Base-by-base conservation (phyloP, 2,797 vertebrate species). In the Pangasius sanitwongsei region DNA sequence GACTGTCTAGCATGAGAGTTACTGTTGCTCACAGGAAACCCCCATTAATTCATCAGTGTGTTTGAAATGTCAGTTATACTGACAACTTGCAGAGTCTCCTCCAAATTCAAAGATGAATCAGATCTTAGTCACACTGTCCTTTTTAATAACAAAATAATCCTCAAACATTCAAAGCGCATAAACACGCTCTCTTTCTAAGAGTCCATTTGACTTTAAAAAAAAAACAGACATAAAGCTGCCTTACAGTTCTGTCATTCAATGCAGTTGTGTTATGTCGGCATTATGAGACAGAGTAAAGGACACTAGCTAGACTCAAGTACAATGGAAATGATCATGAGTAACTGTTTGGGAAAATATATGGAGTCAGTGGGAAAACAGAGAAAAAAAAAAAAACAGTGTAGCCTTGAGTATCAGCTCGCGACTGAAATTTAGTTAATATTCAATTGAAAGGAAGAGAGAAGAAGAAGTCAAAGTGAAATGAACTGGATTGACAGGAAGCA, bases 1-100 rank as follows among this genome's bases (percentile, higher is more conserved):
- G 41, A 83, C 41, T 31, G 41, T 44, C 81, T 18, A 63, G 23
- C 78, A 59, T 25, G 55, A 41, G 13, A 77, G 53, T 23, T 55
- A 20, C 59, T 83, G 37, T 28, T 83, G 61, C 41, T 83, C 65
- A n/a, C 25, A 83, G 82, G 82, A 83, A 65, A 65, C 41, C 82
- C 37, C 61, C 61, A 48, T 50, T 63, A 67, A 67, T 48, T 67
- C 82, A 50, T n/a, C 5, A 0, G 41, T 18, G 37, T 48, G 82
- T 31, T 50, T 11, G 8, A 83, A 83, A 67, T 31, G 61, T 67
- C 82, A 65, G 59, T 50, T 41, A 18, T 82, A 7, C 41, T 61
- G 78, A 82, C 31, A 57, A 55, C 15, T 12, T 23, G 31, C 53
- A 81, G 31, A 55, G 6, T 34, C 31, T 81, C 44, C 74, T 50